Percentiles rank a stretch among this genome's conserved stretches.
These are phyloP conservation scores for Planiliza haematocheilus DNA, from an alignment of 2,113 vertebrate genomes.

Conservation along the genomic window DNA sequence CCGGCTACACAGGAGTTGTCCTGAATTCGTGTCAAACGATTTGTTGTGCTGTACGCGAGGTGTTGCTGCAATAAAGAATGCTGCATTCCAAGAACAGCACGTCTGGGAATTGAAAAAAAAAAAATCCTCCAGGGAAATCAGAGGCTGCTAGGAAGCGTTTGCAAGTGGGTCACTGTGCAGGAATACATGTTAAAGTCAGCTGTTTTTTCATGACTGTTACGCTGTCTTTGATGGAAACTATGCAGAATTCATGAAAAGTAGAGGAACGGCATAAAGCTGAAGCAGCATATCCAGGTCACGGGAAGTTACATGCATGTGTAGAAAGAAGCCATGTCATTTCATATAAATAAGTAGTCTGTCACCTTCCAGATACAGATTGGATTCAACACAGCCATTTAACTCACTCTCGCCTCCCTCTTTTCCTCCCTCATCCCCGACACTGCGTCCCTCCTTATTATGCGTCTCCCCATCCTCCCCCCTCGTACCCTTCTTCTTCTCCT, in stretches of 20 bases:
- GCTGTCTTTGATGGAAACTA: constrained; percentile 2
- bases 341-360: too few species aligned
- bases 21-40: not conserved
- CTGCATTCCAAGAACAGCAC: not conserved
- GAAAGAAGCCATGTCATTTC: not conserved
- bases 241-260: not conserved
- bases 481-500: constrained; percentile 11
- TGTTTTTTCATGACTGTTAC: constrained; percentile 4
- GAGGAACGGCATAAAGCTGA: not conserved
- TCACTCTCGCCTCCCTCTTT: not conserved
- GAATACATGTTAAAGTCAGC: not conserved
- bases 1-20: too few species aligned
- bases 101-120: constrained; percentile 17
- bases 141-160: not conserved
- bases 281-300: not conserved
- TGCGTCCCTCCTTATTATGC: not conserved
- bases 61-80: not conserved
- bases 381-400: not conserved
- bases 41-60: not conserved
- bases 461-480: not conserved
- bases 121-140: constrained; percentile 25
- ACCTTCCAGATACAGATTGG: too few species aligned
- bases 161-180: constrained; percentile 30
- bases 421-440: not conserved
- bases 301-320: not conserved